Base-by-base conservation (phyloP, 1,140 invertebrate genomes). In the Brachystomella parvula region DNA sequence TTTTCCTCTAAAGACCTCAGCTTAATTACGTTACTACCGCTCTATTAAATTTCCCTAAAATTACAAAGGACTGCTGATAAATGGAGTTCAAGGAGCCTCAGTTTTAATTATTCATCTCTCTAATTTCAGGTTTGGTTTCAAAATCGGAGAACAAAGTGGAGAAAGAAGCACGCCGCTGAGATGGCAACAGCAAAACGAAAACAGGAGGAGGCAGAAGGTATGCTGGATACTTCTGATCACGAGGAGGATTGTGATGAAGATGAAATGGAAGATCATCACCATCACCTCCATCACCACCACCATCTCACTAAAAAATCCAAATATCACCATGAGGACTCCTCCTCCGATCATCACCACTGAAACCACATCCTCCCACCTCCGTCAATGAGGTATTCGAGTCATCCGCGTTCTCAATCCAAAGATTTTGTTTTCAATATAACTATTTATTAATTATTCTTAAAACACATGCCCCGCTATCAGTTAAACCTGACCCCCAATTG, bases 141-240 rank as follows among this genome's bases (percentile, higher is more conserved):
- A 82, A 99, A 99, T 80, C 85, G 96, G 78, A 83, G 96, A 76
- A 99, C 96, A 74, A 99, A 99, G 84, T 98, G 96, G 96, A 83
- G 96, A 75, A 99, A 99, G 85, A 95, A 95, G 78, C 94, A 98
- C 82, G 95, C 96, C 0, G 96, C 95, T 1, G 96, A 98, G 82
- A 96, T 97, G 93, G 95, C 95, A 59, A 94, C 93, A 29, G 94
- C 94, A 3, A 98, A 98, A 79, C 85, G 93, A 76, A 92, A 94
- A 78, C 94, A 97, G 77, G 94, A 96, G 78, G 91, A 94, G 73
- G 86, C 92, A 24, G 89, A 91, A 73, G 88, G 88, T 59, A 80
- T 79, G 71, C 85, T 81, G 59, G 83, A 85, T 66, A 79, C 78
- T n/a, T 80, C 76, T 32, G 86, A 85, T 76, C 87, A 85, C 57